phyloP scores from a whole-genome alignment of 1,140 invertebrate genomes.

The Contarinia nasturtii region DNA sequence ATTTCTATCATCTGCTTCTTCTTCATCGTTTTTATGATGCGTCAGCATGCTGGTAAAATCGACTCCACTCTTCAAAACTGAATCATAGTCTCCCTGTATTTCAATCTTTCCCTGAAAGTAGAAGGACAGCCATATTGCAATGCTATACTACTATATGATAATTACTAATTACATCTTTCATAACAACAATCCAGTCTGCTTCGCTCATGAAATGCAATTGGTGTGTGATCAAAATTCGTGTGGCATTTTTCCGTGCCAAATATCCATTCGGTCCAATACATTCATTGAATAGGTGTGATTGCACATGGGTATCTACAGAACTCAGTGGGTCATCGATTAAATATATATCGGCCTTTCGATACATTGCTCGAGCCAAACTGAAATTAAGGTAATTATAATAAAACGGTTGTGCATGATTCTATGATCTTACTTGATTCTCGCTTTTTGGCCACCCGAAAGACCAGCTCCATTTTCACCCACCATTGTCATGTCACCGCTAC shows the following conservation, averaged over 20 bases:
- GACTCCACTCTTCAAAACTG: too few species aligned
- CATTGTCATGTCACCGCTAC: slow-evolving; percentile 30
- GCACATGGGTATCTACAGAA: slow-evolving; percentile 64
- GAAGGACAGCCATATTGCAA: too few species aligned
- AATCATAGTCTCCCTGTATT: neutral
- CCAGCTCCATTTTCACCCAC: slow-evolving; percentile 37
- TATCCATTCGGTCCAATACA: slow-evolving; percentile 29
- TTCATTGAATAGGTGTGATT: slow-evolving; percentile 54
- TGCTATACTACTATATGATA: too few species aligned
- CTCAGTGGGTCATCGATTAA: slow-evolving; percentile 66
- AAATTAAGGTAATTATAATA: slow-evolving; percentile 39
- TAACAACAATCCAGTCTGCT: slow-evolving; percentile 42
- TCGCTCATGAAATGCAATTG: slow-evolving; percentile 53
- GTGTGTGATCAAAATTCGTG: slow-evolving; percentile 55
- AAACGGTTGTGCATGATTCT: slow-evolving; percentile 4
- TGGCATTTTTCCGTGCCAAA: slow-evolving; percentile 25
- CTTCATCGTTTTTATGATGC: too few species aligned
- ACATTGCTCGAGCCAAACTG: slow-evolving; percentile 24
- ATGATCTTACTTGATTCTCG: slow-evolving; percentile 32
- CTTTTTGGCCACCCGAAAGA: slow-evolving; percentile 32
- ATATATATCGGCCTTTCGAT: slow-evolving; percentile 47
- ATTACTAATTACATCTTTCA: slow-evolving; percentile 43
- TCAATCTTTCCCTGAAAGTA: neutral
- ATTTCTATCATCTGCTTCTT: too few species aligned
- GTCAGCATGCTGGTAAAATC: too few species aligned